These are phyloP conservation scores for Daktulosphaira vitifoliae DNA, from an alignment of 1,140 invertebrate genomes.

Conservation along the genomic window DNA sequence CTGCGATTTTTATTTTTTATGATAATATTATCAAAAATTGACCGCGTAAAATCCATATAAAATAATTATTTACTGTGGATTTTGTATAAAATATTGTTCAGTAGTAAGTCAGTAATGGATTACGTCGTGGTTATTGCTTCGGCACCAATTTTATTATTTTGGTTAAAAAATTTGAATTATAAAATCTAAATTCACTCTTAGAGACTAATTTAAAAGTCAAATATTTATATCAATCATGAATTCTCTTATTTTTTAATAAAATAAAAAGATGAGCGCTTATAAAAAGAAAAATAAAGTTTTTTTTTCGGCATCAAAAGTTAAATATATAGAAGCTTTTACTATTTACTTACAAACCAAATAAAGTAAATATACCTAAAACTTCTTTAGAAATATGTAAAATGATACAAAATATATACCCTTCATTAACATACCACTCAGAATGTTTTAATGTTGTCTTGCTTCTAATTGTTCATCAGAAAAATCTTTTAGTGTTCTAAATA, in stretches of 20 bases:
- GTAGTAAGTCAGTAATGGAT: too few species aligned
- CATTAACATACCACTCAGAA: background rate
- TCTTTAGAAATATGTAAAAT: slow-evolving; percentile 3
- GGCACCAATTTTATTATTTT: too few species aligned
- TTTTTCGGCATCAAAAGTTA: background rate
- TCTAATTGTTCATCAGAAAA: slow-evolving; percentile 1
- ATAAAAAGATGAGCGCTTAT: slow-evolving; percentile 4
- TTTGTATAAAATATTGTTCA: too few species aligned
- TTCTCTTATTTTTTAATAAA: slow-evolving; percentile 2
- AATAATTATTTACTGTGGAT: too few species aligned
- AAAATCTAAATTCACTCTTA: background rate
- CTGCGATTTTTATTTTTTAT: too few species aligned
- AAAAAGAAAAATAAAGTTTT: background rate
- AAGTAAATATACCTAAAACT: slow-evolving; percentile 8
- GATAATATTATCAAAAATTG: too few species aligned
- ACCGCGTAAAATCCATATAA: too few species aligned
- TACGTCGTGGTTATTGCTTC: too few species aligned
- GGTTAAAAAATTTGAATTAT: background rate
- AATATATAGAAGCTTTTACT: too few species aligned
- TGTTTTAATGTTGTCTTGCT: background rate
- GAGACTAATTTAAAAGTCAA: slow-evolving; percentile 2
- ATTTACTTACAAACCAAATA: slow-evolving; percentile 2
- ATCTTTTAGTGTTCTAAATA: background rate
- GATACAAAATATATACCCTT: slow-evolving; percentile 2
- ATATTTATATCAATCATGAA: background rate